These are phyloP conservation scores for Lepidostoma basale DNA, from an alignment of 1,140 invertebrate genomes.

Conservation along the genomic window DNA sequence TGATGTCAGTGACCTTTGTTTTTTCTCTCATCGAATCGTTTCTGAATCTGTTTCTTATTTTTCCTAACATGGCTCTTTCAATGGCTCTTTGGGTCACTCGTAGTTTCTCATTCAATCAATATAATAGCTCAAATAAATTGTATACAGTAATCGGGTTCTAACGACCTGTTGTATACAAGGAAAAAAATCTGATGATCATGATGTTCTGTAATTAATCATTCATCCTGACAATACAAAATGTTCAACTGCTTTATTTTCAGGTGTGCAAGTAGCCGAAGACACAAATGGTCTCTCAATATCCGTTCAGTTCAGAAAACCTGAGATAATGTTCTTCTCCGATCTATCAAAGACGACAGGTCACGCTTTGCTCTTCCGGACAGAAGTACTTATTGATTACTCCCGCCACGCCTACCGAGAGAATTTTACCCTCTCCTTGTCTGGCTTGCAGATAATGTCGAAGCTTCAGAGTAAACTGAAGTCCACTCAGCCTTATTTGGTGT, in stretches of 20 bases:
- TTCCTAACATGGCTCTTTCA: too few relatives aligned
- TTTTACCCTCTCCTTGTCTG: conserved; percentile 68
- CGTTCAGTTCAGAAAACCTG: conserved; percentile 75
- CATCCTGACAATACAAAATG: too few relatives aligned
- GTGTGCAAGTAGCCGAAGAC: conserved; percentile 52
- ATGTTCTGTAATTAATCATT: too few relatives aligned
- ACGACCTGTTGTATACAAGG: too few relatives aligned
- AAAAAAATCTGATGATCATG: too few relatives aligned
- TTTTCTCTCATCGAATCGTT: too few relatives aligned
- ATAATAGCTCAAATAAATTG: too few relatives aligned
- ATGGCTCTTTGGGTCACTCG: too few relatives aligned
- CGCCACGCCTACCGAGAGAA: conserved; percentile 69
- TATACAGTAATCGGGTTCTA: too few relatives aligned
- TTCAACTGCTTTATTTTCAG: conserved; percentile 51
- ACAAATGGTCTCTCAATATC: conserved; percentile 69
- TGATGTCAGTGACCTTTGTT: too few relatives aligned
- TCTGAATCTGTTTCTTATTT: too few relatives aligned
- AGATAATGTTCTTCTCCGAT: conserved; percentile 78
- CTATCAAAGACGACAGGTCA: conserved; percentile 71
- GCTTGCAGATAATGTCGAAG: conserved; percentile 70
- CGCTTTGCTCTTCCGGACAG: conserved; percentile 74
- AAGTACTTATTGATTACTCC: conserved; percentile 76
- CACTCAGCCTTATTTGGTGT: conserved; percentile 60
- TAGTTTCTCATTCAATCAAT: too few relatives aligned
- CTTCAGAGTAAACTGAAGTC: conserved; percentile 58